Conservation (phyloP, 2,888 invertebrate genomes). For the Eilema griseolum region DNA sequence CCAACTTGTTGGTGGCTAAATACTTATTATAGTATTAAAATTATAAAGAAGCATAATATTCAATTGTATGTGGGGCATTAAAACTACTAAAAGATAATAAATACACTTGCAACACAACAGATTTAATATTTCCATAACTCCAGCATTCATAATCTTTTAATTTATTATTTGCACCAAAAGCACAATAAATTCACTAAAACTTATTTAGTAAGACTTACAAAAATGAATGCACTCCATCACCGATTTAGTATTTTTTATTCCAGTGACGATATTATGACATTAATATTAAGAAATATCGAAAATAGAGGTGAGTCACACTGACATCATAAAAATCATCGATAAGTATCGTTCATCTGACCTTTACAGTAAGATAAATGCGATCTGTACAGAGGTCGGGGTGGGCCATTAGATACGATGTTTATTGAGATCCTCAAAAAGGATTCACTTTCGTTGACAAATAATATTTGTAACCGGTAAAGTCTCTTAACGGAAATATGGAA, state of each 20-base stretch:
- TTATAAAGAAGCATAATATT: too few relatives aligned
- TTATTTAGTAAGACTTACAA: background rate
- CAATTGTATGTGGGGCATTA: too few relatives aligned
- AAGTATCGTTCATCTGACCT: conserved; percentile 78
- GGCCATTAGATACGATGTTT: conserved; percentile 55
- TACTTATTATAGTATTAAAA: too few relatives aligned
- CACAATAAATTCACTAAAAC: background rate
- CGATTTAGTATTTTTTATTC: conserved; percentile 23
- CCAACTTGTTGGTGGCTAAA: too few relatives aligned
- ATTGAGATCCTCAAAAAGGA: conserved; percentile 24
- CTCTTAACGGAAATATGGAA: too few relatives aligned
- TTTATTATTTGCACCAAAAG: background rate
- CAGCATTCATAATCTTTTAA: background rate
- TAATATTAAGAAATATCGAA: conserved; percentile 53
- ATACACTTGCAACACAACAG: background rate
- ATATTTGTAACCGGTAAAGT: background rate
- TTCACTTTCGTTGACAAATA: background rate
- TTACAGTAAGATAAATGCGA: conserved; percentile 77
- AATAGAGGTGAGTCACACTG: conserved; percentile 77
- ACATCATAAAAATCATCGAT: conserved; percentile 77
- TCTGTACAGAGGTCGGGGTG: conserved; percentile 70
- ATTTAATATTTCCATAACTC: background rate
- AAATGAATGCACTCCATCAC: background rate
- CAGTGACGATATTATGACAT: conserved; percentile 49
- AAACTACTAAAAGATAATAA: too few relatives aligned